Base-by-base conservation (phyloP, 2,888 invertebrate species). In the Campoletis raptor region DNA sequence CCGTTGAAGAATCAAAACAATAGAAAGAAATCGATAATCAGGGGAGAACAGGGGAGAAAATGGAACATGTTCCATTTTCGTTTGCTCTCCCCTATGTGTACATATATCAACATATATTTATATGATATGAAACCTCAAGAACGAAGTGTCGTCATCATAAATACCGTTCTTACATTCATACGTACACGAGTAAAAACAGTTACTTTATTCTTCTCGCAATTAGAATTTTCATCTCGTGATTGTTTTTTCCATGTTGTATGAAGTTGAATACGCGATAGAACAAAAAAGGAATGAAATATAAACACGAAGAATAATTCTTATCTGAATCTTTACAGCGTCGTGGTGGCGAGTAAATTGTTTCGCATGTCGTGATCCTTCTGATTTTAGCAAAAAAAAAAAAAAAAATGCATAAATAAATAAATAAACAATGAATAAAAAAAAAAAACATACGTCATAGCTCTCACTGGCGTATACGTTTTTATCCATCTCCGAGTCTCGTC, bases 121-220 rank as follows among this genome's bases (percentile, higher is more conserved):
- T 72, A 72, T 52, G 57, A 5, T 45, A 15, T 45, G 42, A 40
- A 78, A 57, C 21, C 57, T 77, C 72, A 70, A 36, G 37, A 37
- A 73, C n/a, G 66, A 66, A 18, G 64, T 85, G 80, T 85, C 85
- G 85, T 85, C 85, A 84, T 80, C 69, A 52, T 30, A 40, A 52
- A 76, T 81, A 70, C 52, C 54, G 52, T 76, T 80, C 54, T 57
- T 67, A 79, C 78, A 42, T 67, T 37, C 52, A 40, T 6, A 54
- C 21, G 61, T 64, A 37, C 9, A 36, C 21, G 67, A 57, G 79
- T 45, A 52, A 66, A 36, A 64, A 85, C 84, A 54, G 77, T 77
- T 66, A 78, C 45, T 81, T 67, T 81, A 48, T 77, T 85, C 77
- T 37, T 72, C 21, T 45, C 66, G 85, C 77, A 85, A 85, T 81